Percentiles rank a stretch among this genome's conserved stretches.
Conservation (phyloP, 2,888 invertebrate species). For the Augiades crinisus region DNA sequence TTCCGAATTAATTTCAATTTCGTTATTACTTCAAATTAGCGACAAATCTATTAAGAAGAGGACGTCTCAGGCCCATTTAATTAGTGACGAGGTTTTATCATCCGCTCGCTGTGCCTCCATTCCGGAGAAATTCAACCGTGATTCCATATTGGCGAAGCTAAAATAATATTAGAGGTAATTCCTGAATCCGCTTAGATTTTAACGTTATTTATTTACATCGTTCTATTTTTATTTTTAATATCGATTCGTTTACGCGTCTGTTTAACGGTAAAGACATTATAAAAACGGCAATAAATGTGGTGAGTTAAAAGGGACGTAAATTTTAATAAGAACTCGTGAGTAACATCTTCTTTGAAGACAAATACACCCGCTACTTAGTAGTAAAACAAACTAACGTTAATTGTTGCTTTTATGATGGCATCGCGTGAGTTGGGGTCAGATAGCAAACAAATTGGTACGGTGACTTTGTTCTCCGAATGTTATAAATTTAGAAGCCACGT, state of each 20-base stretch:
- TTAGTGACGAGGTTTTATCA: constrained; percentile 77
- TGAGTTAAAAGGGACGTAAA: constrained; percentile 46
- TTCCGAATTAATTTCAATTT: constrained; percentile 52
- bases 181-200: constrained; percentile 27
- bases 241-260: constrained; percentile 22
- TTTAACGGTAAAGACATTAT: constrained; percentile 26
- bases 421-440: constrained; percentile 67
- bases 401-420: constrained; percentile 71
- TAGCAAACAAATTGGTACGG: constrained; percentile 61
- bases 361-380: constrained; percentile 55
- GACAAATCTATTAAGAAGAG: constrained; percentile 76
- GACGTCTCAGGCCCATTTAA: constrained; percentile 73
- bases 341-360: constrained; percentile 68
- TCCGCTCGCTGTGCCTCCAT: constrained; percentile 66
- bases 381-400: constrained; percentile 71
- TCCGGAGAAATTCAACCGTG: constrained; percentile 65
- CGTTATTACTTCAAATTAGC: constrained; percentile 72
- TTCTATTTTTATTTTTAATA: constrained; percentile 23
- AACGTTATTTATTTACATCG: constrained; percentile 9
- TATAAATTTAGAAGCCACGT: constrained; percentile 32
- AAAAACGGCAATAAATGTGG: constrained; percentile 28
- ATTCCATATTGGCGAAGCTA: constrained; percentile 67
- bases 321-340: constrained; percentile 43
- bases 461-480: constrained; percentile 35
- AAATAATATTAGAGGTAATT: constrained; percentile 58